Evolutionary conservation across 1,140 invertebrate species (phyloP).

Genomic region (Halyomorpha halys): DNA sequence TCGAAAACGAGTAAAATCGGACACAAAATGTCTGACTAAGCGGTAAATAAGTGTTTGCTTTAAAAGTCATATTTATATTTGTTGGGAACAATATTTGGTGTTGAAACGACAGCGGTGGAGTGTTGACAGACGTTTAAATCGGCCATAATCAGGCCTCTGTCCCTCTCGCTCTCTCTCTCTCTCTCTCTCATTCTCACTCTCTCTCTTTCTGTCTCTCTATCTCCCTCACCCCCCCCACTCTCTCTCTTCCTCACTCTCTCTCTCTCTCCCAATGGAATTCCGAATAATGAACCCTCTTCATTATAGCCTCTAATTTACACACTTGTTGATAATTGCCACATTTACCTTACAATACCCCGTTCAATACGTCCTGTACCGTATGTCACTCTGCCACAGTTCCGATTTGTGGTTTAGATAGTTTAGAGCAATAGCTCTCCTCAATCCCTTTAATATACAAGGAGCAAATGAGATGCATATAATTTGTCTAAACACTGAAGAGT

Average conservation of each 20-base stretch:
- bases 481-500: too few relatives aligned
- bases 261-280: slow-evolving; percentile 7
- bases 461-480: too few relatives aligned
- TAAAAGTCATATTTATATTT: neutral
- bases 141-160: neutral
- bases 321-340: slow-evolving; percentile 8
- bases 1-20: too few relatives aligned
- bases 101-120: neutral
- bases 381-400: too few relatives aligned
- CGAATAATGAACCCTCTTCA: slow-evolving; percentile 9
- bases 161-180: neutral
- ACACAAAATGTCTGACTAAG: too few relatives aligned
- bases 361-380: too few relatives aligned
- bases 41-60: too few relatives aligned
- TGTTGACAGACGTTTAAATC: slow-evolving; percentile 10
- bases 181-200: neutral
- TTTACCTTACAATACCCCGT: too few relatives aligned
- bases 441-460: too few relatives aligned
- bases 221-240: neutral
- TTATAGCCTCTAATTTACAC: slow-evolving; percentile 7
- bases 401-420: too few relatives aligned
- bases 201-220: too few relatives aligned
- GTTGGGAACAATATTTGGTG: slow-evolving; percentile 6
- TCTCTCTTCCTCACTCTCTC: slow-evolving; percentile 5
- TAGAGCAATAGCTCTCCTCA: too few relatives aligned